A percentile compares a stretch with the other conserved stretches of the same genome.
phyloP scores from a whole-genome alignment of 1,140 invertebrate genomes.

The Aleiodes sp. region DNA sequence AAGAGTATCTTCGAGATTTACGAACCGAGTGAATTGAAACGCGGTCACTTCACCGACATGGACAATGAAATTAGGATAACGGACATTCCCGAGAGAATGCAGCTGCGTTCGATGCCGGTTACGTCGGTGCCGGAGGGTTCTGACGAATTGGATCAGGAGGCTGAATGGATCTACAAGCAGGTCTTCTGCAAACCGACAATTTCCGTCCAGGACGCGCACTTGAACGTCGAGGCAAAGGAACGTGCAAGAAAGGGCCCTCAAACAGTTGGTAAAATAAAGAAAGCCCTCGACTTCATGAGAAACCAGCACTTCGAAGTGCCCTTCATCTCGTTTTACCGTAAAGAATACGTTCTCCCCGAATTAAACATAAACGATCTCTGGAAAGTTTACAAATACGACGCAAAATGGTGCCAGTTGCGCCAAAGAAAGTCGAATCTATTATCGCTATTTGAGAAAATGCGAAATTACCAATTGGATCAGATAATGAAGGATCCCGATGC shows the following conservation, averaged over 20 bases:
- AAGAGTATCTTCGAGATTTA: conserved; percentile 96
- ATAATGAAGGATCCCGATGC: conserved; percentile 86
- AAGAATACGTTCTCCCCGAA: conserved; percentile 96
- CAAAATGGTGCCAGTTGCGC: conserved; percentile 94
- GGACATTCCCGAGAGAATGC: conserved; percentile 92
- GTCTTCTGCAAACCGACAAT: conserved; percentile 88
- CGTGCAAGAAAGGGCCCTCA: conserved; percentile 70
- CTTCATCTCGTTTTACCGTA: conserved; percentile 98
- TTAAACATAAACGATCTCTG: conserved; percentile 96
- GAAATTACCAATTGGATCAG: conserved; percentile 87
- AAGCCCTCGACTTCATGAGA: conserved; percentile 95
- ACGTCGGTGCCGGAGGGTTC: conserved; percentile 83
- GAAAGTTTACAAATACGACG: conserved; percentile 96
- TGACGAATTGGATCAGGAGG: conserved; percentile 92
- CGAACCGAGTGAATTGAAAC: conserved; percentile 96
- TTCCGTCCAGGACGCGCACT: conserved; percentile 76
- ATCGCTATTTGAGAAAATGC: conserved; percentile 91
- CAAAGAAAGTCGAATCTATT: conserved; percentile 87
- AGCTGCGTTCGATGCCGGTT: conserved; percentile 88
- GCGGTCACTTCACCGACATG: conserved; percentile 93
- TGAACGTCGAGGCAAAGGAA: conserved; percentile 68
- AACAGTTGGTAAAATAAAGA: conserved; percentile 88
- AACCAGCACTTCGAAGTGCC: conserved; percentile 96
- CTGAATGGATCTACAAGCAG: conserved; percentile 97
- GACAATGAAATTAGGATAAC: conserved; percentile 93